Percentiles rank a stretch among this genome's conserved stretches.
Evolutionary conservation across 2,797 vertebrate species (phyloP).

Genomic region (Pseudotriccus pelzelni): DNA sequence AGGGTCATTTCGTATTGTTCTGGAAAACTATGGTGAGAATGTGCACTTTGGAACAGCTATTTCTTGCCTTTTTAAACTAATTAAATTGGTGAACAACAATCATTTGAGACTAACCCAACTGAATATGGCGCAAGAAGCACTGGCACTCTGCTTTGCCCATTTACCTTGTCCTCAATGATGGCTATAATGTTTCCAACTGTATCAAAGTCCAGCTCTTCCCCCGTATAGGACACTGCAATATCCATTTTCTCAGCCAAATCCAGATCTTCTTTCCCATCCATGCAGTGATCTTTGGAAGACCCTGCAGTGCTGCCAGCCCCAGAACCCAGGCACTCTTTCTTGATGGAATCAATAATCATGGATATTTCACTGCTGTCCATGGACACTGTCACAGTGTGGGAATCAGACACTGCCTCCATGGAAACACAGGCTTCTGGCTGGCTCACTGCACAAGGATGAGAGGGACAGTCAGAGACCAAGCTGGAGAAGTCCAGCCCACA

Average conservation of each 20-base stretch:
- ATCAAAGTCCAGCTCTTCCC: slow-evolving; percentile 93
- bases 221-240: slow-evolving; percentile 89
- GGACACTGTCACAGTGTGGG: slow-evolving; percentile 81
- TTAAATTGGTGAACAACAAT: background rate
- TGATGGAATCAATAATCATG: slow-evolving; percentile 85
- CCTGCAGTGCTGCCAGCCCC: slow-evolving; percentile 77
- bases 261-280: slow-evolving; percentile 85
- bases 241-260: slow-evolving; percentile 88
- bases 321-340: slow-evolving; percentile 80
- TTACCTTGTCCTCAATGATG: slow-evolving; percentile 97
- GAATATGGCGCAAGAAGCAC: background rate
- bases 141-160: background rate
- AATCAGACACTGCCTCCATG: slow-evolving; percentile 79
- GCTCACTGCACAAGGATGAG: slow-evolving; percentile 71
- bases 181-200: slow-evolving; percentile 97
- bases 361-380: slow-evolving; percentile 85
- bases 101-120: background rate
- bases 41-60: background rate
- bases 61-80: background rate
- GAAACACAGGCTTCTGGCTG: slow-evolving; percentile 78
- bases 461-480: slow-evolving; percentile 57
- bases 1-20: background rate
- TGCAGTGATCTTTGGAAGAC: slow-evolving; percentile 76
- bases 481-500: background rate
- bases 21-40: background rate